A percentile compares a stretch with the other conserved stretches of the same genome.
Evolutionary conservation across 2,113 vertebrate species (phyloP).

Genomic region (Chloebia gouldiae): DNA sequence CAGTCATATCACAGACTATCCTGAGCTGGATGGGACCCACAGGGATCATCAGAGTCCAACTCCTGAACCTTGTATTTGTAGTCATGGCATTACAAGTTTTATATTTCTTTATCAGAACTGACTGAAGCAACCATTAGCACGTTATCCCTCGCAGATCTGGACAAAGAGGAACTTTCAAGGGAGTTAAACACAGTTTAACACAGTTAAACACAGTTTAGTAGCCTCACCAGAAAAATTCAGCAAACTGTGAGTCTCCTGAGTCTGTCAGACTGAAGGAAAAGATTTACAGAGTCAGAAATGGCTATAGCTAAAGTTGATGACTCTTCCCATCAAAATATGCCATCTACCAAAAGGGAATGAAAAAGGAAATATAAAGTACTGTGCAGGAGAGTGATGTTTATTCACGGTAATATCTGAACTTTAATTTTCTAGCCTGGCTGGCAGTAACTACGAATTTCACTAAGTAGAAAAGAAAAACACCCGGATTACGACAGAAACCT

Average conservation of each 20-base stretch:
- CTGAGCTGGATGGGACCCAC: background rate
- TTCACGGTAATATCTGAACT: background rate
- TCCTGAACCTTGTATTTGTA: background rate
- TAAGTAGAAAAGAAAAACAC: accelerated
- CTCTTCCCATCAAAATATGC: background rate
- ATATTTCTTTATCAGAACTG: background rate
- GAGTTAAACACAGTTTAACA: background rate
- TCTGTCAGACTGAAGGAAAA: background rate
- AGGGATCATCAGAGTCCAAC: accelerated
- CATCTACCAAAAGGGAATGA: background rate
- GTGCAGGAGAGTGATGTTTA: background rate
- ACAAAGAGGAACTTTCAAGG: accelerated
- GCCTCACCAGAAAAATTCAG: background rate
- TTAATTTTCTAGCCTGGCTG: background rate
- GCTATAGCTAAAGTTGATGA: background rate
- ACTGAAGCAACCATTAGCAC: background rate
- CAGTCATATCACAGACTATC: background rate
- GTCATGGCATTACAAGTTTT: background rate
- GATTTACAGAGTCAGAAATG: accelerated
- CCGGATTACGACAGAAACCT: background rate
- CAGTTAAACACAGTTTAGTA: no score
- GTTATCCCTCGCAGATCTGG: background rate
- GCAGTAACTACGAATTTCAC: background rate
- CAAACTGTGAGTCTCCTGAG: accelerated
- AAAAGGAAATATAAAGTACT: background rate